Conservation (phyloP, 2,888 invertebrate genomes). For the Tridacna crocea region DNA sequence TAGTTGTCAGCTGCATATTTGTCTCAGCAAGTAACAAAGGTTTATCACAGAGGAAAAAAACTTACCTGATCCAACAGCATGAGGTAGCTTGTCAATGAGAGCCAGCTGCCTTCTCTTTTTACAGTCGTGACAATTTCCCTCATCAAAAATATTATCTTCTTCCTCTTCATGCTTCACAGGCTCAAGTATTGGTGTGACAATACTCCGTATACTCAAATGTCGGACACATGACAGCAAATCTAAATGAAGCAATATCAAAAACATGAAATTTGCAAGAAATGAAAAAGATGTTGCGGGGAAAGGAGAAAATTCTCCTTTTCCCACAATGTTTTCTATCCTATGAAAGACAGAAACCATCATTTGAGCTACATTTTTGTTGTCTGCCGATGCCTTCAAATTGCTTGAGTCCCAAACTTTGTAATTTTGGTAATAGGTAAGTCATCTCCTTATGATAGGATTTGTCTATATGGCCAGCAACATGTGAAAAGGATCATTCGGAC, state of each 20-base stretch:
- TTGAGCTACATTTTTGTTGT: too few species aligned
- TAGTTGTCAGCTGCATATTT: too few species aligned
- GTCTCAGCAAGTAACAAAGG: too few species aligned
- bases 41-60: neutral
- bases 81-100: conserved; percentile 93
- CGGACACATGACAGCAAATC: conserved; percentile 95
- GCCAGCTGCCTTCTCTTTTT: conserved; percentile 94
- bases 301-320: neutral
- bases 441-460: too few species aligned
- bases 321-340: too few species aligned
- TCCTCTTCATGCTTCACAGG: conserved; percentile 20
- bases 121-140: conserved; percentile 92
- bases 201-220: conserved; percentile 90
- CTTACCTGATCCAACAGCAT: conserved; percentile 88
- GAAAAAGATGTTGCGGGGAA: neutral
- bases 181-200: conserved; percentile 71
- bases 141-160: conserved; percentile 34
- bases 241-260: conserved; percentile 60
- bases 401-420: too few species aligned
- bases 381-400: too few species aligned
- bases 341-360: too few species aligned
- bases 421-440: too few species aligned
- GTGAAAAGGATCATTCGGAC: too few species aligned
- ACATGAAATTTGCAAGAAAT: neutral
- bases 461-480: too few species aligned